Conservation (phyloP, 2,888 invertebrate genomes). For the Lasiommata megera region DNA sequence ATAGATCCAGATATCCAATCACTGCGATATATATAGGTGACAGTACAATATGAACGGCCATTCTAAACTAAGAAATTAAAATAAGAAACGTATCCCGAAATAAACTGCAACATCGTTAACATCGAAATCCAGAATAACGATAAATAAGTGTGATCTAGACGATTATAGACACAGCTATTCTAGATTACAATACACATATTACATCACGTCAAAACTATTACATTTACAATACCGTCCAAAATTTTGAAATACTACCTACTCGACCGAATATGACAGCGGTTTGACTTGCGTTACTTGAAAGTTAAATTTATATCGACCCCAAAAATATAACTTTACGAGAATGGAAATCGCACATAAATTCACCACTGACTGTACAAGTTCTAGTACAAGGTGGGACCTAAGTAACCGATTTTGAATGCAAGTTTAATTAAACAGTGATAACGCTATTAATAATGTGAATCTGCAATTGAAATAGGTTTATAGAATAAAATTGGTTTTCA, state of each 20-base stretch:
- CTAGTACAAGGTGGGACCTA: no score
- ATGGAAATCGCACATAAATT: no score
- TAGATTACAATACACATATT: constrained; percentile 27
- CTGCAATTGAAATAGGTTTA: no score
- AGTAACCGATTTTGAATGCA: no score
- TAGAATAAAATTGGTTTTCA: no score
- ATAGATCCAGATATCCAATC: no score
- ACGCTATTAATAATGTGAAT: no score
- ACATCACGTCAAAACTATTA: constrained; percentile 15
- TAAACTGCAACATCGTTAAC: constrained; percentile 12
- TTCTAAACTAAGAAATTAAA: neutral
- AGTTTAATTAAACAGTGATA: no score
- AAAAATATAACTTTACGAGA: no score
- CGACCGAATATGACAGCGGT: neutral
- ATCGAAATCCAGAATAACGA: constrained; percentile 13
- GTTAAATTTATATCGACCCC: no score
- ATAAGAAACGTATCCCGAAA: neutral
- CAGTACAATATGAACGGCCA: neutral
- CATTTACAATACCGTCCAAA: constrained; percentile 14
- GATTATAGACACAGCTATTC: constrained; percentile 31
- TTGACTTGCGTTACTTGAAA: neutral
- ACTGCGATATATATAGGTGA: no score
- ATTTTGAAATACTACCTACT: neutral
- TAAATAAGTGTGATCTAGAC: constrained; percentile 25
- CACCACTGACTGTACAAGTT: no score